A percentile compares a stretch with the other conserved stretches of the same genome.
These are phyloP conservation scores for Isichthys henryi DNA, from an alignment of 2,113 vertebrate genomes.

Conservation along the genomic window DNA sequence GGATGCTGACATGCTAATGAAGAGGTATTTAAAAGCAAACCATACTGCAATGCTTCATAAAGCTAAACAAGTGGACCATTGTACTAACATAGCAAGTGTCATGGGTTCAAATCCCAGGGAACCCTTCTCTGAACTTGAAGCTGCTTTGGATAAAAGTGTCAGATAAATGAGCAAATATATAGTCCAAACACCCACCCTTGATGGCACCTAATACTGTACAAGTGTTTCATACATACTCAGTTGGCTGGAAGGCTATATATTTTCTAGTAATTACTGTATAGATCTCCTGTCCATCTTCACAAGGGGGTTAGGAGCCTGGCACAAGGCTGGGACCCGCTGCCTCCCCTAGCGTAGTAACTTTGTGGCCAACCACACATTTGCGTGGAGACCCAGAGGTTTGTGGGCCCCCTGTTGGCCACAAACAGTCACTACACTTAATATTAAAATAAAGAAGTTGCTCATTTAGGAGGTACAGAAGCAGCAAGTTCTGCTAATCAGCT, in stretches of 20 bases:
- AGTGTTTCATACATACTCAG: not conserved
- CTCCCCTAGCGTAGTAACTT: not conserved
- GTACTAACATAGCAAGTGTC: not conserved
- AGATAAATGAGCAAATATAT: no score
- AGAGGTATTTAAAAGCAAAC: slow-evolving; percentile 53
- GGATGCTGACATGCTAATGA: slow-evolving; percentile 68
- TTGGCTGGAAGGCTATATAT: not conserved
- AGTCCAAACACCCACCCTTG: not conserved
- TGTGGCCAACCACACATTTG: not conserved
- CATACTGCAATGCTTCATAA: not conserved
- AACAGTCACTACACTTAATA: not conserved
- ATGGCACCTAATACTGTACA: not conserved
- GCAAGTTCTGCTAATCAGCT: not conserved
- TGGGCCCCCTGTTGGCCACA: not conserved
- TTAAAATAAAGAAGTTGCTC: not conserved
- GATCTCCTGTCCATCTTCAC: not conserved
- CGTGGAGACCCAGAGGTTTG: not conserved
- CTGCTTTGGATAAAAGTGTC: not conserved
- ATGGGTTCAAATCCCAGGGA: not conserved
- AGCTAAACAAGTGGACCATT: not conserved
- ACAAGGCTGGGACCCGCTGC: not conserved
- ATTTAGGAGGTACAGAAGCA: not conserved
- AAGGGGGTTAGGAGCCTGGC: not conserved
- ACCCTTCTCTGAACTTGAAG: not conserved
- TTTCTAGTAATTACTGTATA: not conserved